Evolutionary conservation across 2,888 invertebrate species (phyloP).

Genomic region (Achlya flavicornis): DNA sequence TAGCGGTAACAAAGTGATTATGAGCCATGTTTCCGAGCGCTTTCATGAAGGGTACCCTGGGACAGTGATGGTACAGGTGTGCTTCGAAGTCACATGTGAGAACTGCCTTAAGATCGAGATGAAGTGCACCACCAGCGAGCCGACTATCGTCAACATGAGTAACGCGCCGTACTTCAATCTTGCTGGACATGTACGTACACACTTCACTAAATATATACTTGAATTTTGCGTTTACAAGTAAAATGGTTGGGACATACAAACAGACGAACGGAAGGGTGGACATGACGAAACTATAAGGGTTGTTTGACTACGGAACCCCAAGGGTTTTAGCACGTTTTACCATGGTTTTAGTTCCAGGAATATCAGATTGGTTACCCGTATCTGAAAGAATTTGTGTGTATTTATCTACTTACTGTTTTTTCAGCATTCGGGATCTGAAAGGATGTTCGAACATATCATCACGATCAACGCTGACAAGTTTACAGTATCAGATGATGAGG

Average conservation of each 20-base stretch:
- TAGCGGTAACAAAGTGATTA: constrained; percentile 85
- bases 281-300: no score
- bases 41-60: constrained; percentile 96
- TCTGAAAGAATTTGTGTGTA: not conserved
- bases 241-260: no score
- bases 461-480: constrained; percentile 90
- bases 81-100: constrained; percentile 88
- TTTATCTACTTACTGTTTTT: constrained; percentile 25
- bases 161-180: constrained; percentile 96
- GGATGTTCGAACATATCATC: constrained; percentile 87
- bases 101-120: constrained; percentile 90
- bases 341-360: no score
- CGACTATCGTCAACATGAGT: constrained; percentile 93
- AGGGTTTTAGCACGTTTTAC: no score
- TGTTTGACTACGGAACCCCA: no score
- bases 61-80: constrained; percentile 87
- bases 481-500: constrained; percentile 87
- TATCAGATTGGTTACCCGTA: no score
- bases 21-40: constrained; percentile 90
- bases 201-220: not conserved
- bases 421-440: constrained; percentile 85
- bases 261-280: no score
- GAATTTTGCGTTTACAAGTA: no score
- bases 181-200: constrained; percentile 90
- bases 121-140: constrained; percentile 89